Conservation (phyloP, 2,797 vertebrate species). For the Allobates femoralis region DNA sequence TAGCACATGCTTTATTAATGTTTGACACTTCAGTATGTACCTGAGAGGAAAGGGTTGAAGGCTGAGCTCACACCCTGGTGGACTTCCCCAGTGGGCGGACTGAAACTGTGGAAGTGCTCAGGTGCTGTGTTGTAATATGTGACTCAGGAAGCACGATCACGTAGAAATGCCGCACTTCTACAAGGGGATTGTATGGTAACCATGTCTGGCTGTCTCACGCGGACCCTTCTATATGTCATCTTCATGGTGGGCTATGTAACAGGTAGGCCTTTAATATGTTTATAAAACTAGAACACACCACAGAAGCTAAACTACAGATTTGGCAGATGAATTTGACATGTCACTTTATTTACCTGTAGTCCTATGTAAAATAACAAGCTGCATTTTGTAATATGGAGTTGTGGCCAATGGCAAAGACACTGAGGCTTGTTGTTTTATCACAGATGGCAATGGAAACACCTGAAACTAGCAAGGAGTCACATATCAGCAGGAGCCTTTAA, state of each 20-base stretch:
- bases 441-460: not conserved
- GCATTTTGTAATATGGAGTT: not conserved
- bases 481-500: not conserved
- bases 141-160: not conserved
- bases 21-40: not conserved
- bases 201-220: not conserved
- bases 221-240: not conserved
- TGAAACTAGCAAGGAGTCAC: not conserved
- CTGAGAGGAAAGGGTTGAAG: conserved; percentile 30
- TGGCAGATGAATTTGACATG: not conserved
- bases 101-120: conserved; percentile 17
- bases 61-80: not conserved
- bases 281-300: not conserved
- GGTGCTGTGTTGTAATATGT: not conserved
- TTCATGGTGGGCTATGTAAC: not conserved
- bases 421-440: not conserved
- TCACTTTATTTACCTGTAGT: not conserved
- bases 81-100: conserved; percentile 24
- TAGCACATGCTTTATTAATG: not conserved
- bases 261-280: conserved; percentile 9
- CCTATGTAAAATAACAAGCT: not conserved
- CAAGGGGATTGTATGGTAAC: not conserved
- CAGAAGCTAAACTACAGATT: not conserved
- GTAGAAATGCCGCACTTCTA: not conserved
- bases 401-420: not conserved